These are phyloP conservation scores for Rhinogobio ventralis DNA, from an alignment of 2,797 vertebrate species.

Conservation along the genomic window DNA sequence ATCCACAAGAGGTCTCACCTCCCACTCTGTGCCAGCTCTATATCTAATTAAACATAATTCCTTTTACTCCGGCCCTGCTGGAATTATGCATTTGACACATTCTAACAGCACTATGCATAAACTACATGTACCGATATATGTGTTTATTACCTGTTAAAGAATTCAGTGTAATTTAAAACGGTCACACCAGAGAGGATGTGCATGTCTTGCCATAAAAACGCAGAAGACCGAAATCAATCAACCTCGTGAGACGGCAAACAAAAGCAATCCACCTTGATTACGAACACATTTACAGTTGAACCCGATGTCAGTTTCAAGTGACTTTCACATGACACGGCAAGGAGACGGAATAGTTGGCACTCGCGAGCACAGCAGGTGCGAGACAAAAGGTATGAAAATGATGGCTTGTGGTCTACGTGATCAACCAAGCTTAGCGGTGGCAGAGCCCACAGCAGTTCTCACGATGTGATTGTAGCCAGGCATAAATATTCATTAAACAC, in stretches of 20 bases:
- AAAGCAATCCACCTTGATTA: conserved; percentile 25
- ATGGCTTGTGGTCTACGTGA: conserved; percentile 16
- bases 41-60: conserved; percentile 65
- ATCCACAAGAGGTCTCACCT: conserved; percentile 61
- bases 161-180: background rate
- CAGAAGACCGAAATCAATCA: background rate
- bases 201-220: background rate
- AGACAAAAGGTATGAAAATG: conserved; percentile 44
- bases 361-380: conserved; percentile 29
- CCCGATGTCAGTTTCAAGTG: conserved; percentile 4
- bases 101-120: background rate
- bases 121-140: background rate
- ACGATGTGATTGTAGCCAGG: conserved; percentile 63
- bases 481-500: conserved; percentile 74
- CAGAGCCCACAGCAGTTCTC: conserved; percentile 59
- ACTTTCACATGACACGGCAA: conserved; percentile 7
- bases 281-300: conserved; percentile 11
- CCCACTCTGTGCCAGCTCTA: conserved; percentile 57
- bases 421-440: conserved; percentile 32
- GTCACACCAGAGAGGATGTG: background rate
- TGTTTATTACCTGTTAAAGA: conserved; percentile 22
- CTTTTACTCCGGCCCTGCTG: conserved; percentile 28
- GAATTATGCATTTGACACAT: conserved; percentile 34
- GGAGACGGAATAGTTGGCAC: conserved; percentile 25
- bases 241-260: background rate